Evolutionary conservation across 2,113 vertebrate genomes (phyloP).

Genomic region (Dipodomys merriami): DNA sequence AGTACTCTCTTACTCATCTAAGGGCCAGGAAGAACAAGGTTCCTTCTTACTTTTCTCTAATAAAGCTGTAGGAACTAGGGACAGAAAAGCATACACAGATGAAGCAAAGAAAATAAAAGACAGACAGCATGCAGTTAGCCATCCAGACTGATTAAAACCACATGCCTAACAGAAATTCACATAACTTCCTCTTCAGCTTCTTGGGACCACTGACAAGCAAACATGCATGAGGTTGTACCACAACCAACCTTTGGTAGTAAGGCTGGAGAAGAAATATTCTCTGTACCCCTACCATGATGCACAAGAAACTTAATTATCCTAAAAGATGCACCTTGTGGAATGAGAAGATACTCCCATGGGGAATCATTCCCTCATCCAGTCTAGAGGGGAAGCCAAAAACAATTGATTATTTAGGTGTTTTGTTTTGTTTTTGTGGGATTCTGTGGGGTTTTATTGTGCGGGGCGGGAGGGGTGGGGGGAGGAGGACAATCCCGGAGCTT

Average conservation of each 20-base stretch:
- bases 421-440: too few species aligned
- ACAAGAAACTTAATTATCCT: background rate
- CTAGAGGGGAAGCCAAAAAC: background rate
- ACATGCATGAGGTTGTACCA: too few species aligned
- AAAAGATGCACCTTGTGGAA: background rate
- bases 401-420: background rate
- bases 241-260: background rate
- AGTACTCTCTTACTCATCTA: background rate
- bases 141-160: slow-evolving; percentile 42
- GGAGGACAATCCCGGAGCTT: too few species aligned
- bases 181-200: background rate
- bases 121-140: background rate
- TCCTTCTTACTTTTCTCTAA: background rate
- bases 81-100: background rate
- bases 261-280: background rate
- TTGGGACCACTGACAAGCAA: background rate
- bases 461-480: too few species aligned
- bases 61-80: background rate
- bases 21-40: background rate
- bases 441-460: too few species aligned
- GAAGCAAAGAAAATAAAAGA: background rate
- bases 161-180: background rate
- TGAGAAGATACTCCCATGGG: background rate
- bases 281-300: background rate
- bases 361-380: background rate